A percentile compares a stretch with the other conserved stretches of the same genome.
phyloP scores from a whole-genome alignment of 2,113 vertebrate species.

The Elachura formosa region DNA sequence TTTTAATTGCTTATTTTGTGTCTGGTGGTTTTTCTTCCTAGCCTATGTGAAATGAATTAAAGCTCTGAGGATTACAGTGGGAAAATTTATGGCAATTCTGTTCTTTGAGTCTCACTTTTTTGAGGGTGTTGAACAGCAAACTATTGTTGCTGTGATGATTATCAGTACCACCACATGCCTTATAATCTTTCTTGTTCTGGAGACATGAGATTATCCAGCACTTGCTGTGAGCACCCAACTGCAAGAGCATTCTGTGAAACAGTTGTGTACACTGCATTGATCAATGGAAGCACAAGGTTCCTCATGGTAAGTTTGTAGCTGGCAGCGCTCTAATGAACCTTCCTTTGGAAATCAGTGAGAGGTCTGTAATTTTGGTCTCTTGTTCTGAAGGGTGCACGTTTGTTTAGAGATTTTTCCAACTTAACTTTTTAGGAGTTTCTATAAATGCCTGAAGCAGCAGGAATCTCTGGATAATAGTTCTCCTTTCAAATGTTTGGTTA shows the following conservation, averaged over 20 bases:
- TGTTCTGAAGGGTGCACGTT: not conserved
- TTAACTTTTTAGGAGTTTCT: not conserved
- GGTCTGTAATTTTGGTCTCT: not conserved
- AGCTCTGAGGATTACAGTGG: not conserved
- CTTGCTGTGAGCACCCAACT: not conserved
- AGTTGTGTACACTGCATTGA: not conserved
- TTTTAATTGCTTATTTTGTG: accelerated
- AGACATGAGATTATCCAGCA: not conserved
- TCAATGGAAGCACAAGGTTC: not conserved
- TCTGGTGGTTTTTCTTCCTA: not conserved
- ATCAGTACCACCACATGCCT: not conserved
- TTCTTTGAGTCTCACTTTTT: not conserved
- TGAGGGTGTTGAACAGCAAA: not conserved
- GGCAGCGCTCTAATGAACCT: not conserved
- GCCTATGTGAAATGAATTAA: not conserved
- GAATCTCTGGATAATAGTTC: not conserved
- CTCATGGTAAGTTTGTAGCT: not conserved
- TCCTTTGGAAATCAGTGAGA: not conserved
- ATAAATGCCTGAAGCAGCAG: not conserved
- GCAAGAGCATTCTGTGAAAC: not conserved
- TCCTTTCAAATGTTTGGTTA: not conserved
- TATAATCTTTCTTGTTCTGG: not conserved
- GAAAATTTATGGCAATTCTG: not conserved
- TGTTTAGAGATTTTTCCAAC: not conserved
- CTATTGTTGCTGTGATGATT: not conserved